phyloP scores from a whole-genome alignment of 2,113 vertebrate genomes.

The Pitta sordida region DNA sequence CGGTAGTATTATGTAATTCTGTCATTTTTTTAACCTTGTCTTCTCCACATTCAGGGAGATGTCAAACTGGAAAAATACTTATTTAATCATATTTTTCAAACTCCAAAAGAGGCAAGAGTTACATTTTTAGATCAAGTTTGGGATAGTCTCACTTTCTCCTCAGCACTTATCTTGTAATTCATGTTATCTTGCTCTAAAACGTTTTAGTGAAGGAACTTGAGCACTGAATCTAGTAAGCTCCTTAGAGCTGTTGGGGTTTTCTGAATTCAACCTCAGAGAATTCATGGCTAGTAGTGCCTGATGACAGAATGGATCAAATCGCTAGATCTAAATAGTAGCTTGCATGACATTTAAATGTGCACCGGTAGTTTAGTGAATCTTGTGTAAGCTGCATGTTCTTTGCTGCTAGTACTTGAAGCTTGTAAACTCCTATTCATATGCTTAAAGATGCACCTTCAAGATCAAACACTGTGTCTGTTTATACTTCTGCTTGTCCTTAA shows the following conservation, averaged over 20 bases:
- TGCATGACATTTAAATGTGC: not conserved
- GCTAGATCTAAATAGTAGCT: not conserved
- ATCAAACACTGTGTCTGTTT: not conserved
- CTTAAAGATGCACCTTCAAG: not conserved
- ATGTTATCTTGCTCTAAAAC: not conserved
- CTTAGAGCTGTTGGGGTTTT: not conserved
- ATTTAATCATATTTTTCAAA: not conserved
- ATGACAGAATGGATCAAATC: not conserved
- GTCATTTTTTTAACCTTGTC: not conserved
- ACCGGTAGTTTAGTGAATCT: not conserved
- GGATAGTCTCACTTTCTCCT: not conserved
- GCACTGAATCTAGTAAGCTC: not conserved
- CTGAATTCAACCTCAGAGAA: not conserved
- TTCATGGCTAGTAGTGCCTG: not conserved
- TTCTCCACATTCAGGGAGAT: not conserved
- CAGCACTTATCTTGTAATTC: not conserved
- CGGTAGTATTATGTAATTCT: not conserved
- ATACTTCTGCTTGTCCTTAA: not conserved
- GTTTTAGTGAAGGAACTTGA: not conserved
- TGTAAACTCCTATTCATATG: not conserved
- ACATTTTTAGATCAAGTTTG: not conserved
- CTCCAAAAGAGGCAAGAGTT: not conserved
- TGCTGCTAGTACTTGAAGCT: not conserved
- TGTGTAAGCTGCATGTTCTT: not conserved
- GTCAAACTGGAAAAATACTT: not conserved